A percentile compares a stretch with the other conserved stretches of the same genome.
Conservation (phyloP, 2,113 vertebrate genomes). For the Bubalus kerabau region DNA sequence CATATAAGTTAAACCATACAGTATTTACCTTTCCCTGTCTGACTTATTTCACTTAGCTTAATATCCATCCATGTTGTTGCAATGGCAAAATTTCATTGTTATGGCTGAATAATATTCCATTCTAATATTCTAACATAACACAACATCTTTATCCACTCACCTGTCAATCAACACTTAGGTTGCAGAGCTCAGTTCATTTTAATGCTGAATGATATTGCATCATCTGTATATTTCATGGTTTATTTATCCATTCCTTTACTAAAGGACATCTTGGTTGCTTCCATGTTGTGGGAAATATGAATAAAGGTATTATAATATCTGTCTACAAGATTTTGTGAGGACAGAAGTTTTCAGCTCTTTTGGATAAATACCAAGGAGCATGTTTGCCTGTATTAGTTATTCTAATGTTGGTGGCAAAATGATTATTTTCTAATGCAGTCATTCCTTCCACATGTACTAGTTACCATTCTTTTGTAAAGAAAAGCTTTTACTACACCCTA, state of each 20-base stretch:
- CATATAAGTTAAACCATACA: not conserved
- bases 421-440: not conserved
- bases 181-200: not conserved
- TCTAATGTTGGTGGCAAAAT: not conserved
- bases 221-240: not conserved
- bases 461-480: not conserved
- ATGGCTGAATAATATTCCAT: not conserved
- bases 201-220: not conserved
- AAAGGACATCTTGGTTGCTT: not conserved
- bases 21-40: not conserved
- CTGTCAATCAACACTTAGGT: not conserved
- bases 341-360: not conserved
- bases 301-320: not conserved
- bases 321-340: not conserved
- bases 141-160: not conserved
- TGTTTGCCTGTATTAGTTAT: not conserved
- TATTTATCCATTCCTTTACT: not conserved
- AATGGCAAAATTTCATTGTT: not conserved
- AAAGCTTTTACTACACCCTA: not conserved
- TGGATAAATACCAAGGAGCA: not conserved
- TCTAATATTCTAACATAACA: not conserved
- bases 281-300: not conserved
- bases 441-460: not conserved
- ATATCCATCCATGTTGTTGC: not conserved
- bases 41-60: not conserved